phyloP scores from a whole-genome alignment of 2,888 invertebrate species.

The Torymus tubicola region DNA sequence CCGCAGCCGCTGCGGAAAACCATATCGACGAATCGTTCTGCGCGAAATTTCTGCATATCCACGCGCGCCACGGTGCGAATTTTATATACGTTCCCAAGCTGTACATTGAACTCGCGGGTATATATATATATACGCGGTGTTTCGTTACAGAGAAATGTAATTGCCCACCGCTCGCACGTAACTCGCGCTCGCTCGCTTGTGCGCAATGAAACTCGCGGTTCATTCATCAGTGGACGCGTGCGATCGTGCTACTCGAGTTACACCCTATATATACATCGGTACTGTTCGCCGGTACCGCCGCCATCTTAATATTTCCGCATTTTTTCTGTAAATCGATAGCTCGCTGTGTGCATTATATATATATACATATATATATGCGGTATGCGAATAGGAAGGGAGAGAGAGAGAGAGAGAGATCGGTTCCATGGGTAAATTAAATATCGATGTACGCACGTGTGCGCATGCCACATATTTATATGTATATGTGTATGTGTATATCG shows the following conservation, averaged over 20 bases:
- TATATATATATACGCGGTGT: no score
- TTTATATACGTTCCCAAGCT: constrained; percentile 43
- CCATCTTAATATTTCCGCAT: constrained; percentile 36
- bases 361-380: neutral
- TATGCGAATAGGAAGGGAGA: no score
- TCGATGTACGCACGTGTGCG: neutral
- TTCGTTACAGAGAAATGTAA: constrained; percentile 58
- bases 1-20: no score
- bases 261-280: constrained; percentile 40
- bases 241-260: constrained; percentile 65
- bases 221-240: constrained; percentile 59
- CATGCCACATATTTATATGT: neutral
- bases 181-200: constrained; percentile 24
- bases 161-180: constrained; percentile 54
- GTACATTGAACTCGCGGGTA: constrained; percentile 44
- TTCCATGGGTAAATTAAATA: constrained; percentile 32
- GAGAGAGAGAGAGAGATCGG: neutral
- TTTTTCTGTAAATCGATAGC: constrained; percentile 30
- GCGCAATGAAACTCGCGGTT: constrained; percentile 57
- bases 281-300: neutral
- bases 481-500: neutral
- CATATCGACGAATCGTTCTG: no score
- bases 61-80: no score
- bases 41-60: no score
- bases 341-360: neutral